phyloP scores from a whole-genome alignment of 2,888 invertebrate genomes.

The Eurytoma californica region DNA sequence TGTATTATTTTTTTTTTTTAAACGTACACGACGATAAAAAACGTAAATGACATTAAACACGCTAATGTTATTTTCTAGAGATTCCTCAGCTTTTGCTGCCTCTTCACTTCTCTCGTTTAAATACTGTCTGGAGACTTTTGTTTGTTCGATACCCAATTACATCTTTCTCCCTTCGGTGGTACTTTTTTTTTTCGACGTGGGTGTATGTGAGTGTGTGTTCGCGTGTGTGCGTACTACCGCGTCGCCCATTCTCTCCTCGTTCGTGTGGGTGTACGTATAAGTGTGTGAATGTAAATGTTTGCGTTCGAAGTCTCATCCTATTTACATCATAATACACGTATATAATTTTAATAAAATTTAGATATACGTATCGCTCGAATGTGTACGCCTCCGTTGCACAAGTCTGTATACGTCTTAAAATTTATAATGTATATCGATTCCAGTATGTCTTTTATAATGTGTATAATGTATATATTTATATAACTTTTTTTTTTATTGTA shows the following conservation, averaged over 20 bases:
- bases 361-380: conserved; percentile 7
- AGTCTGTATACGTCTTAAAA: conserved; percentile 9
- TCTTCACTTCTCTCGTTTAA: neutral
- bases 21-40: conserved; percentile 23
- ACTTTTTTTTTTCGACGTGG: neutral
- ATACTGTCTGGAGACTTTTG: conserved; percentile 24
- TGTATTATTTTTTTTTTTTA: neutral
- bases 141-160: conserved; percentile 34
- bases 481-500: conserved; percentile 47
- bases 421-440: conserved; percentile 48
- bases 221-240: neutral
- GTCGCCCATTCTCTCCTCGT: neutral
- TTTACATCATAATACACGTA: conserved; percentile 49
- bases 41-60: conserved; percentile 41
- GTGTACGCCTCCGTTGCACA: neutral
- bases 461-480: conserved; percentile 53
- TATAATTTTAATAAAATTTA: conserved; percentile 49
- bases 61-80: conserved; percentile 51
- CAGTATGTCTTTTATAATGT: conserved; percentile 57
- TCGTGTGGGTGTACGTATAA: conserved; percentile 13
- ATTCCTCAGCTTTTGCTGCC: conserved; percentile 25
- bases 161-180: conserved; percentile 1
- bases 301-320: conserved; percentile 45
- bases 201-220: neutral
- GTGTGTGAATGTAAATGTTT: conserved; percentile 50